Percentiles rank a stretch among this genome's conserved stretches.
Conservation (phyloP, 2,113 vertebrate genomes). For the Xerus inauris region DNA sequence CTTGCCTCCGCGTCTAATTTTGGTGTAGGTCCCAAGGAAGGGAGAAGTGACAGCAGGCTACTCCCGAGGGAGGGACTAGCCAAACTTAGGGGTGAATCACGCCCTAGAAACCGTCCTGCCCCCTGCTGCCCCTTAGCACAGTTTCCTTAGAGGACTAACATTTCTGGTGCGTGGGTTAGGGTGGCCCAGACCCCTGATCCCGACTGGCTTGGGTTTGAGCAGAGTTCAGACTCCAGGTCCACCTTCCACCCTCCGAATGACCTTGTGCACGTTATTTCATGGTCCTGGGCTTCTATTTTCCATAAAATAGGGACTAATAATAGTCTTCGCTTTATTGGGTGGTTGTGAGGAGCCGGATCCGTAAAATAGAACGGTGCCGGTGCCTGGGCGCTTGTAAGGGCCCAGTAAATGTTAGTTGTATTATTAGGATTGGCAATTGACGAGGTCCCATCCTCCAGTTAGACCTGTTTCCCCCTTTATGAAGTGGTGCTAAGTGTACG, state of each 20-base stretch:
- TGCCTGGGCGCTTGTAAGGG: neutral
- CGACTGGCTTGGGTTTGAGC: neutral
- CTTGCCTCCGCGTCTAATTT: neutral
- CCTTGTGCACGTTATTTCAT: slow-evolving; percentile 19
- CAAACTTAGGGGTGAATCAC: neutral
- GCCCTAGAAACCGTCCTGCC: neutral
- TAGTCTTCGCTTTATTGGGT: neutral
- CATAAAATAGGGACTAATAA: neutral
- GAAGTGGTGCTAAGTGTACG: neutral
- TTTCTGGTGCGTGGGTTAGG: neutral
- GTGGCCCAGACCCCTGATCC: neutral
- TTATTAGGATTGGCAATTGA: neutral
- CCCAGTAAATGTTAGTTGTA: neutral
- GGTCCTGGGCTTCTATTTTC: neutral
- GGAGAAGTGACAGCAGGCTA: neutral
- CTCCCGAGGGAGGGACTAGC: neutral
- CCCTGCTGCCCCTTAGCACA: accelerated
- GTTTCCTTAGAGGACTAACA: neutral
- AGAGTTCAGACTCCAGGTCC: neutral
- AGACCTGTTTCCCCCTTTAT: neutral
- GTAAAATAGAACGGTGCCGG: neutral
- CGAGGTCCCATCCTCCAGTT: neutral
- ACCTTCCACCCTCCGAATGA: neutral
- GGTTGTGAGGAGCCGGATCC: neutral
- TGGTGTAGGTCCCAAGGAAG: neutral